Base-by-base conservation (phyloP, 2,797 vertebrate genomes). In the Antennarius maculatus region DNA sequence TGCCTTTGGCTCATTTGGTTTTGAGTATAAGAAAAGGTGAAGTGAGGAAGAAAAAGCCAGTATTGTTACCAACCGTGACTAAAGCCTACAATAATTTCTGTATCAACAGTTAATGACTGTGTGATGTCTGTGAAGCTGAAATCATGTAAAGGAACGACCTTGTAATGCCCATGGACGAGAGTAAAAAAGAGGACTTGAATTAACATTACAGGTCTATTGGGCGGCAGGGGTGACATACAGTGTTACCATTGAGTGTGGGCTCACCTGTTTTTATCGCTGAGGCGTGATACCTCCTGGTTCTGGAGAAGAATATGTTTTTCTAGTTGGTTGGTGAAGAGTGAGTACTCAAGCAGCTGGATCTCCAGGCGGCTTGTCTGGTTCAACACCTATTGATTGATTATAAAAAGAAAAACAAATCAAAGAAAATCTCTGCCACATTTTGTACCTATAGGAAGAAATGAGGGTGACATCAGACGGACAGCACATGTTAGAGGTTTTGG, bases 361-460 rank as follows among this genome's bases (percentile, higher is more conserved):
- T 95, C 94, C 69, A 96, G 81, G 62, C 94, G 92, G 52, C 93
- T 94, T 14, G 94, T 95, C 76, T 96, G 94, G 77, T 95, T 96
- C 74, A 95, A 77, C 61, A 95, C 92, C 95, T 96, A 71, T 9
- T 69, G 55, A 79, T 68, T 39, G 39, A 41, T 43, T 10, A 16
- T 43, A 42, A 43, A 23, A 14, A 46, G 8, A 6, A n/a, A 54
- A 10, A 37, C 9, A 4, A 1, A 52, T 28, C 9, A 5, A 34
- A 61, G 60, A 23, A 59, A 7, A 46, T 7, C 51, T 49, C 3
- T 11, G 14, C 67, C 53, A 3, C 23, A 54, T 5, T 28, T 2
- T 27, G 11, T 7, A 18, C 18, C 8, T 42, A 31, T 48, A 59
- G 31, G 16, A 66, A 37, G 28, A 37, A 51, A 45, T 47, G 29